These are phyloP conservation scores for Hephaestus fuliginosus DNA, from an alignment of 2,797 vertebrate genomes.

Conservation along the genomic window DNA sequence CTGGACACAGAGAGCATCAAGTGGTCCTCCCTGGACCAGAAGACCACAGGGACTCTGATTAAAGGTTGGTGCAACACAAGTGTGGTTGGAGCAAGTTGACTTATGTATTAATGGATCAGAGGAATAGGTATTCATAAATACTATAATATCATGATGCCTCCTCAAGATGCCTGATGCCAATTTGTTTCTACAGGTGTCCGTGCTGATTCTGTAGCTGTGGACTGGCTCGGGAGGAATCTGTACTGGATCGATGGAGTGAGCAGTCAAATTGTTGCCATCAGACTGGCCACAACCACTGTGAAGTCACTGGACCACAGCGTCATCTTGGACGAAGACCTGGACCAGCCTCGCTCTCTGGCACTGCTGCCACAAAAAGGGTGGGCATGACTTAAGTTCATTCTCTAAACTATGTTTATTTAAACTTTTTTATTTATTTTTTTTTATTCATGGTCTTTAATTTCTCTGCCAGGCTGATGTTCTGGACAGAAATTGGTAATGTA, in stretches of 20 bases:
- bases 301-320: conserved; percentile 81
- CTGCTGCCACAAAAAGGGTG: conserved; percentile 91
- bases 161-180: background rate
- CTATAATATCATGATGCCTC: background rate
- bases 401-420: background rate
- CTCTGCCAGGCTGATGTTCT: conserved; percentile 91
- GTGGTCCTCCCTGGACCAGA: conserved; percentile 89
- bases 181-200: conserved; percentile 84
- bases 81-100: background rate
- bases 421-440: no score
- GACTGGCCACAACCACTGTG: conserved; percentile 72
- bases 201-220: conserved; percentile 90
- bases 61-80: conserved; percentile 83
- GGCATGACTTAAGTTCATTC: conserved; percentile 25
- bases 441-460: background rate
- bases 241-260: conserved; percentile 91
- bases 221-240: conserved; percentile 94
- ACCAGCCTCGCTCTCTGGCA: conserved; percentile 89
- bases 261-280: conserved; percentile 87
- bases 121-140: background rate
- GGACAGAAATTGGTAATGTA: conserved; percentile 89
- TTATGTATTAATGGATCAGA: background rate
- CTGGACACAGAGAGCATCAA: conserved; percentile 87
- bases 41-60: conserved; percentile 87
- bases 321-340: conserved; percentile 89